Percentiles rank a stretch among this genome's conserved stretches.
Conservation (phyloP, 2,888 invertebrate genomes). For the Chydorus sphaericus region DNA sequence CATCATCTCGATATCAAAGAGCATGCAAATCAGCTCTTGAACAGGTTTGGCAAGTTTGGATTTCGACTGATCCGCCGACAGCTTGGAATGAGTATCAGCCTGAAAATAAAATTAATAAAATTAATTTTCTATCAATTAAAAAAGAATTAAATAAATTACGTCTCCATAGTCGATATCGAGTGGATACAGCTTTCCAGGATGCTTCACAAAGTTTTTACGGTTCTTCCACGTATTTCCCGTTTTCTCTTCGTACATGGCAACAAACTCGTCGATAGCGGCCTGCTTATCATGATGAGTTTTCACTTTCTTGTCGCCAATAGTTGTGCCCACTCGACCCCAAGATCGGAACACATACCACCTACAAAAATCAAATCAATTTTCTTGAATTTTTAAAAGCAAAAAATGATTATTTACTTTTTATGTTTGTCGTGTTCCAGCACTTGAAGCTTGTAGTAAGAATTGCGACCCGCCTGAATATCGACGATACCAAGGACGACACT, state of each 20-base stretch:
- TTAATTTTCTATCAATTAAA: not conserved
- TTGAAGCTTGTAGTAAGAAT: conserved; percentile 91
- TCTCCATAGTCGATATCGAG: conserved; percentile 79
- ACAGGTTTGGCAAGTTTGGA: conserved; percentile 60
- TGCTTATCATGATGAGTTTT: conserved; percentile 35
- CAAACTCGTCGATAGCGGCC: conserved; percentile 48
- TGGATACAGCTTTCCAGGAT: conserved; percentile 62
- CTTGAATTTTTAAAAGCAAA: not conserved
- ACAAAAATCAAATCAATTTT: not conserved
- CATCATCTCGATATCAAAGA: conserved; percentile 87
- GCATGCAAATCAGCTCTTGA: conserved; percentile 64
- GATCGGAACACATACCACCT: conserved; percentile 59
- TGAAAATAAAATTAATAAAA: conserved; percentile 19
- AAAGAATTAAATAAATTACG: conserved; percentile 23
- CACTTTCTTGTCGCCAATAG: conserved; percentile 59
- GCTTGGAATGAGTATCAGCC: conserved; percentile 27
- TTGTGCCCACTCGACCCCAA: conserved; percentile 96
- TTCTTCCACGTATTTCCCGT: conserved; percentile 65
- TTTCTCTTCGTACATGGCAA: conserved; percentile 52
- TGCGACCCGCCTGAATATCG: conserved; percentile 71
- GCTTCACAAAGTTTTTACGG: conserved; percentile 47
- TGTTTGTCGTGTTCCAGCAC: conserved; percentile 56
- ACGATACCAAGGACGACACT: conserved; percentile 68
- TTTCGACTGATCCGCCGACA: conserved; percentile 27
- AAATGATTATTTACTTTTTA: conserved; percentile 1